Evolutionary conservation across 2,888 invertebrate genomes (phyloP), one percentile per base, ranked within the genome.

Genomic region (Cybosia mesomella): DNA sequence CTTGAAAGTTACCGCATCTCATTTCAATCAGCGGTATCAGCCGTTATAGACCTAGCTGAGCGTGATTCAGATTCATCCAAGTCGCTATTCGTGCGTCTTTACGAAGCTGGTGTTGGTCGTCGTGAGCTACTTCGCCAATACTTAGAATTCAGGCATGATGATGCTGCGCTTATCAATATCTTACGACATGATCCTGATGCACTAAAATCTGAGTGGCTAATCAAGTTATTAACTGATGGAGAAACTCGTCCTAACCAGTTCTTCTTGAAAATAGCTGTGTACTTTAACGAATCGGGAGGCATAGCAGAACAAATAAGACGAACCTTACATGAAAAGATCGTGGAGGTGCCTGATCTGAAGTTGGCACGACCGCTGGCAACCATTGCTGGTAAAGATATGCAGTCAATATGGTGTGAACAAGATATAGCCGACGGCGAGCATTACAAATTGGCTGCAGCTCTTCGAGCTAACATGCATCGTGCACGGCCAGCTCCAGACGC

Each of bases 131-230:
- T 89, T 32, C 70, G 67, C 5, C 83, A 85, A 58, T 87, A 87
- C n/a, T 87, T 91, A 61, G 69, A 74, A 7, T 68, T 89, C 0
- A 77, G 80, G 0, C 83, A 84, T 57, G 84, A 84, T n/a, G 83
- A 88, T 55, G 86, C 78, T 2, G 88, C 91, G 0, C 89, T 88
- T 55, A 2, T 89, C 0, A 93, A 93, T 70, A 90, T 84, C 0
- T 71, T 93, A 15, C 87, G 86, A 28, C 91, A 92, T 58, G 85
- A 91, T 22, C 70, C 79, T 2, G 63, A 68, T 5, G 71, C 87
- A 1, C 77, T 92, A 0, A 68, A 77, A 10, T 55, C 72, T 2
- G 82, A 85, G 0, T 74, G 79, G 13, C 71, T 82, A n/a, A 77
- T 87, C 9, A 68, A 63, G 10, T 58, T 75, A 49, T 49, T 87